Base-by-base conservation (phyloP, 2,113 vertebrate species). In the Muntiacus muntjak region DNA sequence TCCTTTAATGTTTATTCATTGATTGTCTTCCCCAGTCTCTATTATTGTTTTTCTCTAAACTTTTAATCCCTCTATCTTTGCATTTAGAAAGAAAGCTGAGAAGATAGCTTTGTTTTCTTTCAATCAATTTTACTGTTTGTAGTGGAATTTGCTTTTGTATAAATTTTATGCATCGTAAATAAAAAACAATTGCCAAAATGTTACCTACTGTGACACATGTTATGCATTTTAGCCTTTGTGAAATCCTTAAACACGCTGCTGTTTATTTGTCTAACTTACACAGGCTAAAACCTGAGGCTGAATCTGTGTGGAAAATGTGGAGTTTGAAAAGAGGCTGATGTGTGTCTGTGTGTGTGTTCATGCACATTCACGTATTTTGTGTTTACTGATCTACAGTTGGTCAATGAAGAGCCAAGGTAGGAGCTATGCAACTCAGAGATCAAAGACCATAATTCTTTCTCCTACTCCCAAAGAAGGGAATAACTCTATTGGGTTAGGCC, bases 31-130 rank as follows among this genome's bases (percentile, higher is more conserved):
- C n/a, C 55, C 36, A 89, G 71, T 74, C 21, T 89, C 40, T 78
- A 33, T 71, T 52, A 40, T 89, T 58, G 14, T 52, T 93, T 3
- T 89, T 71, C 89, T 87, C 76, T 50, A n/a, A 96, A 91, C 28
- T 28, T 28, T 28, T 40, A 60, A 82, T 87, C 91, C 54, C 28
- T 47, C 12, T 50, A 11, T 67, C 26, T 26, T 95, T 93, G 26
- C 16, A 86, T 92, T 96, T 89, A 96, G 47, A 36, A 95, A 79
- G 50, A 82, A 90, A 93, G 19, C 50, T 87, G 71, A 96, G 89
- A 87, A 89, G 55, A 92, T 84, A 88, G 45, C 85, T 95, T 94
- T 96, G 62, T 94, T 94, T 97, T 90, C 43, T 60, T 91, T 89
- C 54, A 43, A 36, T 94, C 60, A 93, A 1, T 89, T 96, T 89